These are phyloP conservation scores for Nylanderia fulva DNA, from an alignment of 1,140 invertebrate species.

Conservation along the genomic window DNA sequence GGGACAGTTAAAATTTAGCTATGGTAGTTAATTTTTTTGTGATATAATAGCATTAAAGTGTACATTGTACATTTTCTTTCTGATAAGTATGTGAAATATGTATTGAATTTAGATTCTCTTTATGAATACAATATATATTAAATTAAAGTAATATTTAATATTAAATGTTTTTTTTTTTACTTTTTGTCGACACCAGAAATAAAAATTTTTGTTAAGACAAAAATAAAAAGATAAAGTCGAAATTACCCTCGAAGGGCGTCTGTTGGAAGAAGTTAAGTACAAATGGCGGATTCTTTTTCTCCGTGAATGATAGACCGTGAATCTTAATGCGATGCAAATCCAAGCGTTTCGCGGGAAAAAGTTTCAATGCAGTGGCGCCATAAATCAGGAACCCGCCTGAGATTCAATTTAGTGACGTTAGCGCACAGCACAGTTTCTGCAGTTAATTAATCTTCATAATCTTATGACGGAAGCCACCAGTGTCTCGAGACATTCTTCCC, in stretches of 20 bases:
- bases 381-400: conserved; percentile 68
- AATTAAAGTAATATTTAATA: conserved; percentile 37
- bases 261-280: conserved; percentile 38
- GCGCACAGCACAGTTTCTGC: conserved; percentile 63
- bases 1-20: no score
- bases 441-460: conserved; percentile 80
- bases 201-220: conserved; percentile 25
- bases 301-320: conserved; percentile 59
- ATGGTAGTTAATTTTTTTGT: no score
- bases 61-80: not conserved
- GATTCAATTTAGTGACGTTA: conserved; percentile 74
- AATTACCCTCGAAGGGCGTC: conserved; percentile 22
- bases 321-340: conserved; percentile 72
- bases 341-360: conserved; percentile 65
- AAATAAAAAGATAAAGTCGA: conserved; percentile 51
- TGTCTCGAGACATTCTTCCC: conserved; percentile 56
- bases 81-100: not conserved
- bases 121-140: not conserved
- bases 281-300: conserved; percentile 51
- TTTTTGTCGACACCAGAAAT: conserved; percentile 9
- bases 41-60: not conserved
- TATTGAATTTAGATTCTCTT: not conserved
- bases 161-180: conserved; percentile 8
- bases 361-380: conserved; percentile 66
- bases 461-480: conserved; percentile 55